phyloP scores from a whole-genome alignment of 2,113 vertebrate genomes.

The Anseranas semipalmata region DNA sequence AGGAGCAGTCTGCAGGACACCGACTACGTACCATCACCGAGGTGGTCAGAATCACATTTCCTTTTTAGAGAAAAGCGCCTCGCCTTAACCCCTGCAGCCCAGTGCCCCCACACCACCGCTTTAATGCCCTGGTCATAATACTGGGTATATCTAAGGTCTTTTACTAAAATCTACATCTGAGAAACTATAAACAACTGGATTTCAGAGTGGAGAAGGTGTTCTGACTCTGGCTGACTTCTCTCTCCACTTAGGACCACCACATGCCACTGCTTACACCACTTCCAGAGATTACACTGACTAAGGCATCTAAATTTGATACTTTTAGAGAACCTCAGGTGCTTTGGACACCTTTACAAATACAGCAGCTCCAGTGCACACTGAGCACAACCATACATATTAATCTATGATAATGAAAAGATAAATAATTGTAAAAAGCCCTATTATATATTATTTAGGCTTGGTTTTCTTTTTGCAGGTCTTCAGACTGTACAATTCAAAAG shows the following conservation, averaged over 20 bases:
- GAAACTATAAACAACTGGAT: not conserved
- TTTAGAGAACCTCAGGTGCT: not conserved
- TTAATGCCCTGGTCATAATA: not conserved
- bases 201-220: not conserved
- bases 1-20: not conserved
- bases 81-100: not conserved
- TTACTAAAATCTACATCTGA: not conserved
- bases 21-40: not conserved
- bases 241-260: not conserved
- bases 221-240: not conserved
- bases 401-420: not conserved
- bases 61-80: not conserved
- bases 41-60: accelerated
- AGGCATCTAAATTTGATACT: not conserved
- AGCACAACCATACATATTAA: not conserved
- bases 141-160: not conserved
- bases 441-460: not conserved
- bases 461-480: not conserved
- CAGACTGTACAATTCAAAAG: not conserved
- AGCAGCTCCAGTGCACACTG: not conserved
- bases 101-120: accelerated
- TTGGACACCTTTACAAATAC: not conserved
- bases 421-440: not conserved
- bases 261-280: not conserved
- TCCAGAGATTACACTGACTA: not conserved